Base-by-base conservation (phyloP, 1,140 invertebrate genomes). In the Pogonognathellus flavescens region DNA sequence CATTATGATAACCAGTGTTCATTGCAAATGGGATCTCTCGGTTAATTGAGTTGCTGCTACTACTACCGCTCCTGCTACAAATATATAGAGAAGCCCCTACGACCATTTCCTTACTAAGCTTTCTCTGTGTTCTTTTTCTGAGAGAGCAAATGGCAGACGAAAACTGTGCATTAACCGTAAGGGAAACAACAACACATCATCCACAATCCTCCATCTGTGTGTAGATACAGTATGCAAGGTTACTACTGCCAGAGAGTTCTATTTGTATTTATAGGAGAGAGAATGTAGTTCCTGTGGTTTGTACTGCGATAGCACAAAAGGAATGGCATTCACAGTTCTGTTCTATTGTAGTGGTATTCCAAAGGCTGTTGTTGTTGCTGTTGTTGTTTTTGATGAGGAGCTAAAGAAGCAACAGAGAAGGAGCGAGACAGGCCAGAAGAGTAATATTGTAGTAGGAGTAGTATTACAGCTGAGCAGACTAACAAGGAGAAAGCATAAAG, bases 1-100 rank as follows among this genome's bases (percentile, higher is more conserved):
- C 66, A 86, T 85, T 86, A 83, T 86, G 52, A 86, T 86, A 83
- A 84, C 83, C 82, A 86, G 72, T 86, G 82, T 86, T 86, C 82
- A 86, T 86, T 84, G 82, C 83, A 86, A 86, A 86, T 86, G 86
- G 86, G 84, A 57, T 80, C 50, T 84, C 25, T 20, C 72, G 83
- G 55, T 84, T 86, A 86, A 86, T 86, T 86, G 83, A 84, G 83
- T 83, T 81, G 50, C 84, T 85, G 31, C n/a, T 80, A 22, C n/a
- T 22, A n/a, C 52, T 55, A 13, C 13, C 1, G 3, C 57, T 60
- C 9, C 22, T 8, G 4, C 57, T 62, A 10, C 16, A n/a, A n/a
- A n/a, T n/a, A n/a, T 25, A 16, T 20, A 9, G 2, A 16, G 22
- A 20, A 14, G 16, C 25, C 16, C 22, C 20, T 22, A 60, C 20